Evolutionary conservation across 2,888 invertebrate species (phyloP).

Genomic region (Quadroppia sp.): DNA sequence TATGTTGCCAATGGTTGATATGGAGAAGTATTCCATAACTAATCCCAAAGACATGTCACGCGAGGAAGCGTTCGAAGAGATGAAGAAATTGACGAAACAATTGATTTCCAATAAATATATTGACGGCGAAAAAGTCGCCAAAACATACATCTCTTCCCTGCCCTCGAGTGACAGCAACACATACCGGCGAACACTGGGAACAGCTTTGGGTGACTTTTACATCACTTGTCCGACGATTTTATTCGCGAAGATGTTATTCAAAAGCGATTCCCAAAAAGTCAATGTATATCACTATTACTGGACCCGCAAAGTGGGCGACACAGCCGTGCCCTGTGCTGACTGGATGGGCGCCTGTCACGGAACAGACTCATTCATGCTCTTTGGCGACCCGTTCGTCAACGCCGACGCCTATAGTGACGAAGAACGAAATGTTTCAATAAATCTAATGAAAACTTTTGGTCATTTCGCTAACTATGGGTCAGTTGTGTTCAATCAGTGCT

Average conservation of each 20-base stretch:
- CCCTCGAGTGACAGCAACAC: background rate
- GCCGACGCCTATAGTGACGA: conserved; percentile 26
- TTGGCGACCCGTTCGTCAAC: conserved; percentile 37
- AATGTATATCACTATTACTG: conserved; percentile 39
- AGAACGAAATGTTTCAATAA: conserved; percentile 27
- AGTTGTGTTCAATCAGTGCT: background rate
- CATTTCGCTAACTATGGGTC: conserved; percentile 35
- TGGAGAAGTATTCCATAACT: background rate
- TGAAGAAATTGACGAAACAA: conserved; percentile 11
- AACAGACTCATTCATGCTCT: conserved; percentile 37
- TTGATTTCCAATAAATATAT: conserved; percentile 14
- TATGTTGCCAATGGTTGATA: conserved; percentile 36
- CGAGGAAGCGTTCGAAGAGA: conserved; percentile 19
- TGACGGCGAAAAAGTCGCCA: conserved; percentile 35
- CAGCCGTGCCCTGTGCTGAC: conserved; percentile 32
- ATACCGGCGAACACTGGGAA: conserved; percentile 13
- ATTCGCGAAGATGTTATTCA: conserved; percentile 25
- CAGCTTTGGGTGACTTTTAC: conserved; percentile 39
- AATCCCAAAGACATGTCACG: background rate
- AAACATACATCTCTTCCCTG: conserved; percentile 17
- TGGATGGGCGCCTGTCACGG: conserved; percentile 42
- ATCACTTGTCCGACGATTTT: conserved; percentile 36
- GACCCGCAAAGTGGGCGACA: conserved; percentile 18
- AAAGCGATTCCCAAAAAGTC: conserved; percentile 6
- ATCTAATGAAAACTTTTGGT: conserved; percentile 33